Evolutionary conservation across 2,888 invertebrate species (phyloP).

Genomic region (Plagiodera versicolora): DNA sequence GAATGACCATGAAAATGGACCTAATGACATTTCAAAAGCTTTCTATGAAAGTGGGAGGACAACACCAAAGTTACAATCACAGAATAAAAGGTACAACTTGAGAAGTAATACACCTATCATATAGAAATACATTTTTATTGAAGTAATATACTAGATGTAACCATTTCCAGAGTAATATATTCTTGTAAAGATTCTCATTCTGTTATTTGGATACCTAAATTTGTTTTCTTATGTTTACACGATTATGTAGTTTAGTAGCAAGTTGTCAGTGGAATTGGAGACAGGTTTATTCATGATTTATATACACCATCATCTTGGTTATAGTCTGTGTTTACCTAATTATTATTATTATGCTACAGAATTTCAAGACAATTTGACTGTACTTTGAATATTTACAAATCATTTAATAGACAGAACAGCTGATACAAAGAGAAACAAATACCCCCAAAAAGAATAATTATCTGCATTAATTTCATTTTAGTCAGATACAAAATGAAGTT

Average conservation of each 20-base stretch:
- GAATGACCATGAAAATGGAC: not conserved
- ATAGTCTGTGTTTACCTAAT: too few species aligned
- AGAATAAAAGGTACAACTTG: slow-evolving; percentile 30
- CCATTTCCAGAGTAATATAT: too few species aligned
- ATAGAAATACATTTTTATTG: slow-evolving; percentile 9
- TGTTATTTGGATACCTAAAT: too few species aligned
- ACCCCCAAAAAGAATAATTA: slow-evolving; percentile 48
- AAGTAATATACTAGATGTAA: too few species aligned
- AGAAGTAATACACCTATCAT: slow-evolving; percentile 23
- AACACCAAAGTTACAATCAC: slow-evolving; percentile 10
- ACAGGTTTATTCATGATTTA: too few species aligned
- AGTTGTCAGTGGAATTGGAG: too few species aligned
- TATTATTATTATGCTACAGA: too few species aligned
- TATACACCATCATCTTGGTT: too few species aligned
- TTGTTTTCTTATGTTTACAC: too few species aligned
- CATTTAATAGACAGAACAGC: slow-evolving; percentile 39
- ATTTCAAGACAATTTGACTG: too few species aligned
- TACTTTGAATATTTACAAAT: slow-evolving; percentile 2
- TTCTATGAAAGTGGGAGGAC: slow-evolving; percentile 2
- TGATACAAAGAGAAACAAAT: slow-evolving; percentile 50
- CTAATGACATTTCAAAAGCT: not conserved
- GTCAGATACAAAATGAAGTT: slow-evolving; percentile 51
- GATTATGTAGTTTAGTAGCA: too few species aligned
- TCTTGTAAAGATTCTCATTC: too few species aligned
- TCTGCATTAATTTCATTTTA: slow-evolving; percentile 50